Evolutionary conservation across 2,797 vertebrate genomes (phyloP).

Genomic region (Steatocranus sp.): DNA sequence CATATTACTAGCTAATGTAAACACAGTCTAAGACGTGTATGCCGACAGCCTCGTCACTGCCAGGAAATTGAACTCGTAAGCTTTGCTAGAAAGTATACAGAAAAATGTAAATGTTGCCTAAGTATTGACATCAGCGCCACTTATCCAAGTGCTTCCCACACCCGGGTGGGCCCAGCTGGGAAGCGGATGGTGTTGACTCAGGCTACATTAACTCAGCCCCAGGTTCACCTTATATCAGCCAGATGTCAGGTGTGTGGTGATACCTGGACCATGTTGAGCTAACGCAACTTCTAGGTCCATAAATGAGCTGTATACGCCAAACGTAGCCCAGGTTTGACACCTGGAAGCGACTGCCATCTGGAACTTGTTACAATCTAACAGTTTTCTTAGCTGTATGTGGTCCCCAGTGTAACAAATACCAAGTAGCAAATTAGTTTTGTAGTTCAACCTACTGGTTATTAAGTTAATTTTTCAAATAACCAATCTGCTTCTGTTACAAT

Average conservation of each 20-base stretch:
- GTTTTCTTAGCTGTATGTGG: not conserved
- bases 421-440: not conserved
- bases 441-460: not conserved
- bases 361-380: not conserved
- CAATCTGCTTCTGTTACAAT: not conserved
- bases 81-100: not conserved
- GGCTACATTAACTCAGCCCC: not conserved
- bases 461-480: not conserved
- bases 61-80: not conserved
- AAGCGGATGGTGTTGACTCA: not conserved
- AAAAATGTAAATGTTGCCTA: not conserved
- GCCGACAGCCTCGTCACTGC: not conserved
- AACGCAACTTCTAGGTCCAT: not conserved
- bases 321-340: not conserved
- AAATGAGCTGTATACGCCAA: not conserved
- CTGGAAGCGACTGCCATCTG: not conserved
- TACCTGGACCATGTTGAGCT: accelerated
- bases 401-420: not conserved
- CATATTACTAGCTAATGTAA: not conserved
- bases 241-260: not conserved
- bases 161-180: not conserved
- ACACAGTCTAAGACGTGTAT: not conserved
- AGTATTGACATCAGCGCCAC: not conserved
- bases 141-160: not conserved
- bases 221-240: not conserved